A percentile compares a stretch with the other conserved stretches of the same genome.
phyloP scores from a whole-genome alignment of 2,797 vertebrate species.

The Brotula barbata region DNA sequence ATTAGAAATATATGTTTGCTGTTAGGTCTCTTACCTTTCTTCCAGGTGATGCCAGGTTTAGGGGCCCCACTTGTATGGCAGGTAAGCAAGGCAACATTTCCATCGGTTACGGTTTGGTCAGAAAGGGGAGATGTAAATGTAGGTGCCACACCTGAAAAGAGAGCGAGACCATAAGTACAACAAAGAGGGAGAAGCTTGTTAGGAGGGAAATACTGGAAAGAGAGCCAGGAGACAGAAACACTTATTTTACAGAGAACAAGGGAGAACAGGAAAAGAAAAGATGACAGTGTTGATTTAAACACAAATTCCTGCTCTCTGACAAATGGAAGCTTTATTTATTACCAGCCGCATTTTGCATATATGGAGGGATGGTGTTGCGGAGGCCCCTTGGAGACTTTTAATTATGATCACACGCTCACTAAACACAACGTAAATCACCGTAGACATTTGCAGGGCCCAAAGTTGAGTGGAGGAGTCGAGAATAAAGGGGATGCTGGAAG shows the following conservation, averaged over 20 bases:
- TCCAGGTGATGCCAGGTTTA: constrained; percentile 91
- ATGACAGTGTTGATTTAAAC: constrained; percentile 36
- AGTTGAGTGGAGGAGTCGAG: neutral
- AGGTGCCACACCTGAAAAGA: constrained; percentile 84
- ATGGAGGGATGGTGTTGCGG: constrained; percentile 7
- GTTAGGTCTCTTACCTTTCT: constrained; percentile 80
- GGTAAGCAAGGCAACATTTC: constrained; percentile 80
- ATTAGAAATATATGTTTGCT: neutral
- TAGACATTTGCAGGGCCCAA: constrained; percentile 18
- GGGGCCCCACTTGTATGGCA: constrained; percentile 93
- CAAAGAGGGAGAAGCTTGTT: neutral
- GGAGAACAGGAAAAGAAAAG: constrained; percentile 15
- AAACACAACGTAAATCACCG: constrained; percentile 24
- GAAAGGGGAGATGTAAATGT: constrained; percentile 77
- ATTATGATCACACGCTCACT: constrained; percentile 32
- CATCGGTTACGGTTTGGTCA: constrained; percentile 88
- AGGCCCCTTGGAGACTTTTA: constrained; percentile 29
- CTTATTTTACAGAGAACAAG: constrained; percentile 5
- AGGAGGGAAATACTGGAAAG: neutral
- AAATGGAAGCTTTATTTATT: constrained; percentile 53
- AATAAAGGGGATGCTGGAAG: neutral
- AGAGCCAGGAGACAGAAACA: neutral
- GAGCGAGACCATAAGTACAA: constrained; percentile 2
- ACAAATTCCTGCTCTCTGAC: constrained; percentile 36
- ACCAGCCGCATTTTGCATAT: constrained; percentile 34